Evolutionary conservation across 1,140 invertebrate genomes (phyloP), one percentile per base, ranked within the genome.

Genomic region (Drosophila watanabei): DNA sequence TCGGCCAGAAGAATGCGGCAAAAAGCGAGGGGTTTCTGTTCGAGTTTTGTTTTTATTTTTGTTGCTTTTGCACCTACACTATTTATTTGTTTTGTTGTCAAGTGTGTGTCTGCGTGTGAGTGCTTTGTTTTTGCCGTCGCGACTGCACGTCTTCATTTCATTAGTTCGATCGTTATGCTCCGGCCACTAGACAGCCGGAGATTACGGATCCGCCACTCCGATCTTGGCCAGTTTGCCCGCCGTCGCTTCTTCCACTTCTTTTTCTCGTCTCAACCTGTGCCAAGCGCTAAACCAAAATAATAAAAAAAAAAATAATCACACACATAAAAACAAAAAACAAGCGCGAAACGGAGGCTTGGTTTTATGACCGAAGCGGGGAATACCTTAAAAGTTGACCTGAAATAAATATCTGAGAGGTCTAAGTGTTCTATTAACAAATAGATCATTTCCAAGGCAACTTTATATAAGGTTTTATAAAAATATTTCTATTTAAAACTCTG

Each of bases 231-330:
- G 75, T 70, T 82, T 56, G 76, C 10, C 57, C 35, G 63, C 35
- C 33, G 66, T 33, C 37, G 65, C 65, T 58, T 79, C 76, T 76
- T 76, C 62, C 54, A 57, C 54, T 75, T 73, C 59, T 71, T 64
- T 80, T 65, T 20, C 54, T 65, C 68, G 85, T 80, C 68, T 68
- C 84, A 84, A 75, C 85, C 84, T 84, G 84, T 87, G 84, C 80
- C 84, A 88, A 66, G 85, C 81, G 69, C 82, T 52, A 56, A 65
- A 63, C 71, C 65, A 68, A 71, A 63, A 57, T n/a, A 61, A 52
- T 18, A 75, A 33, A 69, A 69, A 73, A 73, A 71, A 62, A 48
- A 14, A 20, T 2, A 24, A 24, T 2, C 24, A 24, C 24, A 20
- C 24, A 49, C 1, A 16, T 37, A 76, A 66, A 63, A 64, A 66